These are phyloP conservation scores for Trinectes maculatus DNA, from an alignment of 2,113 vertebrate genomes.

Conservation along the genomic window DNA sequence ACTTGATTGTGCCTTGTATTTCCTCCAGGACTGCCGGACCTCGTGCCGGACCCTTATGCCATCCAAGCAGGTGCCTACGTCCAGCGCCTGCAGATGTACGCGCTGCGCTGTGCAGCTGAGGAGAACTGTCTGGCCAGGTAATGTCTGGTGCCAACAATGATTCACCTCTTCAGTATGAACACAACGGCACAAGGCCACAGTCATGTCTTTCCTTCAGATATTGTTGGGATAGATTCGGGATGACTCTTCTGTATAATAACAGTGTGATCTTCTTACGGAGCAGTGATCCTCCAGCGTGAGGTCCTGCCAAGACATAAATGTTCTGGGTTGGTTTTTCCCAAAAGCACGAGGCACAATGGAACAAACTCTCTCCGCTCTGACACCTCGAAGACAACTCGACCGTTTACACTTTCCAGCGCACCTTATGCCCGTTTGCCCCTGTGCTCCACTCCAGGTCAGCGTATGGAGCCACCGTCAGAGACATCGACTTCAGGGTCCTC, in stretches of 20 bases:
- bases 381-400: constrained; percentile 43
- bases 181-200: constrained; percentile 5
- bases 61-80: constrained; percentile 86
- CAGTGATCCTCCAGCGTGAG: constrained; percentile 43
- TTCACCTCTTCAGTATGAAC: constrained; percentile 36
- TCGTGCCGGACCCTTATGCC: constrained; percentile 85
- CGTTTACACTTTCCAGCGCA: constrained; percentile 45
- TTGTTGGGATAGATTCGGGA: too few species aligned
- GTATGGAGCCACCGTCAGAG: constrained; percentile 76
- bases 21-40: constrained; percentile 83
- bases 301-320: constrained; percentile 71
- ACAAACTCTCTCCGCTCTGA: constrained; percentile 59
- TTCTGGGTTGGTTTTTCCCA: constrained; percentile 68
- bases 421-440: constrained; percentile 39
- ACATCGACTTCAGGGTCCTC: constrained; percentile 84
- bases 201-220: constrained; percentile 32
- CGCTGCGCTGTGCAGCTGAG: constrained; percentile 86
- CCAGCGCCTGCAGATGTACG: constrained; percentile 86
- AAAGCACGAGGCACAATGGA: constrained; percentile 67
- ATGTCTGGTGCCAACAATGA: constrained; percentile 47
- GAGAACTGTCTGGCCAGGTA: constrained; percentile 88
- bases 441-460: constrained; percentile 79
- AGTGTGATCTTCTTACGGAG: constrained; percentile 46
- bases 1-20: constrained; percentile 20
- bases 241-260: constrained; percentile 19